Conservation (phyloP, 2,113 vertebrate genomes). For the Callochromis pleurospilus region DNA sequence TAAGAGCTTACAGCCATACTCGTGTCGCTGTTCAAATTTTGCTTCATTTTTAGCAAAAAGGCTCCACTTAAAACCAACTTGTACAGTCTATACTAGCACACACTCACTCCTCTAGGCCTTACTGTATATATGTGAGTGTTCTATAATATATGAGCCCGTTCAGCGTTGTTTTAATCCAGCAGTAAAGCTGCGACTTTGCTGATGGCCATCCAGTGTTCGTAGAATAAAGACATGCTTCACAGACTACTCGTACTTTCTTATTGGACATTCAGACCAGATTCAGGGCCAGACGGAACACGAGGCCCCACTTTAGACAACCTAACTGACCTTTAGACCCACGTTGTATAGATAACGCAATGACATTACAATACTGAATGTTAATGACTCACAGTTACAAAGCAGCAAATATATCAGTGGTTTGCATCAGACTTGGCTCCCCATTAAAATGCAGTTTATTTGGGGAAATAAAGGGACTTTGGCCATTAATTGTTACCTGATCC, state of each 20-base stretch:
- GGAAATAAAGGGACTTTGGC: constrained; percentile 1
- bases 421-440: neutral
- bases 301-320: neutral
- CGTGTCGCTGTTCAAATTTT: constrained; percentile 5
- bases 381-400: constrained; percentile 4
- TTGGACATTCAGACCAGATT: neutral
- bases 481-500: neutral
- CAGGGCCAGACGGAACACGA: neutral
- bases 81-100: constrained; percentile 45
- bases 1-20: constrained; percentile 50
- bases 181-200: neutral
- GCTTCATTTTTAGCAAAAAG: constrained; percentile 20
- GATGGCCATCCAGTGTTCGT: constrained; percentile 1
- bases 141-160: constrained; percentile 18
- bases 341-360: constrained; percentile 8
- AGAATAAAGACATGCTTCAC: neutral
- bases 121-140: constrained; percentile 64
- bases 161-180: neutral
- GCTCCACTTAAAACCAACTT: constrained; percentile 32
- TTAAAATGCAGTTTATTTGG: neutral
- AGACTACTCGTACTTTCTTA: neutral
- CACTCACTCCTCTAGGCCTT: constrained; percentile 65
- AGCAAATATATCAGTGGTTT: neutral
- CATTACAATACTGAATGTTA: constrained; percentile 52
- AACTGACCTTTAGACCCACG: constrained; percentile 15